These are phyloP conservation scores for Limosa lapponica DNA, from an alignment of 2,797 vertebrate species.

Conservation along the genomic window DNA sequence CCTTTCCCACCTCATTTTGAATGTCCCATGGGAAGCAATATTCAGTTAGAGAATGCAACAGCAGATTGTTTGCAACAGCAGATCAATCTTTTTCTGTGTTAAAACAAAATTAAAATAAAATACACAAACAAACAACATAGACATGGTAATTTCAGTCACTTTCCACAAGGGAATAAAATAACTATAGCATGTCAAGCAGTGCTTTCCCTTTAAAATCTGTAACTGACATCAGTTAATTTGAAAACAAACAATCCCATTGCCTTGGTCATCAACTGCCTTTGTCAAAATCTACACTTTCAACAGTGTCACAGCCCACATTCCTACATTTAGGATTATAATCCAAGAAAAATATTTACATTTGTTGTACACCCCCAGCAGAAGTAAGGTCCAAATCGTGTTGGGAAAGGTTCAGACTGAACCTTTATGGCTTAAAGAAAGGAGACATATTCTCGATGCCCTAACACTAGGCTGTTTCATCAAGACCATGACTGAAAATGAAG, in stretches of 20 bases:
- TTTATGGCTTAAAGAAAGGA: not conserved
- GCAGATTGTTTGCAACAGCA: not conserved
- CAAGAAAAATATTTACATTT: not conserved
- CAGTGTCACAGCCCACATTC: not conserved
- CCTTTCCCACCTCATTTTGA: not conserved
- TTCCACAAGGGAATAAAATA: not conserved
- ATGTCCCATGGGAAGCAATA: not conserved
- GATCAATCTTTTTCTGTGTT: not conserved
- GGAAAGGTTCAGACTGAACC: not conserved
- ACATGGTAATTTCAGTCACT: not conserved
- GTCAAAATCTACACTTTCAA: not conserved
- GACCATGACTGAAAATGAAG: not conserved
- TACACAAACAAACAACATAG: not conserved
- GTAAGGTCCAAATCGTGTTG: accelerated
- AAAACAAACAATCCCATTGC: not conserved
- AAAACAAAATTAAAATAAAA: not conserved
- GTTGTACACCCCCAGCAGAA: not conserved
- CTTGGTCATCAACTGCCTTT: not conserved
- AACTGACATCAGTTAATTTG: not conserved
- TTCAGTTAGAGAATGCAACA: not conserved
- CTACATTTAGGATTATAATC: not conserved
- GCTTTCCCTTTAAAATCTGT: not conserved
- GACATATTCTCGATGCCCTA: not conserved
- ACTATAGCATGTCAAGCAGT: not conserved
- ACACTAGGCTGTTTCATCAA: not conserved